These are phyloP conservation scores for Artemia franciscana DNA, from an alignment of 1,140 invertebrate genomes.

Conservation along the genomic window DNA sequence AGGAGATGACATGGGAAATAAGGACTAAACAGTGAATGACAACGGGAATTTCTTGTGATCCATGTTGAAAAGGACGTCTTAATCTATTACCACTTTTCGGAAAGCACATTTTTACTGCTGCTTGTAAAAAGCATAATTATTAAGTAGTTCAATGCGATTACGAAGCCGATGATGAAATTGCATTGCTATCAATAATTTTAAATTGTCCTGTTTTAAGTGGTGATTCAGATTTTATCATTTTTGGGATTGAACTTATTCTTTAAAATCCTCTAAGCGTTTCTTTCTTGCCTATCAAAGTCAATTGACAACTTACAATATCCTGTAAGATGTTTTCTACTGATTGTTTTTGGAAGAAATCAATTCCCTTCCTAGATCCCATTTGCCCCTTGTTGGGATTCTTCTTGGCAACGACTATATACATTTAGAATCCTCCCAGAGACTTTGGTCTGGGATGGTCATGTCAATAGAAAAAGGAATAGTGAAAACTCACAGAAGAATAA, in stretches of 20 bases:
- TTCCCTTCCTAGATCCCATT: conserved; percentile 32
- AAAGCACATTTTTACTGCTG: conserved; percentile 40
- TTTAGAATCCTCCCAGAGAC: conserved; percentile 34
- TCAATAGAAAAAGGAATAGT: conserved; percentile 29
- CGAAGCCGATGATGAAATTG: conserved; percentile 67
- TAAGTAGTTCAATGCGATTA: conserved; percentile 43
- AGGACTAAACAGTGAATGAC: conserved; percentile 35
- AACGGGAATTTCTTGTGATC: conserved; percentile 15
- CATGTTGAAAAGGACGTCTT: conserved; percentile 5
- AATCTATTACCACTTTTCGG: conserved; percentile 41
- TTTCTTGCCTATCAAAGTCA: conserved; percentile 4
- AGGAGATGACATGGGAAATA: conserved; percentile 38
- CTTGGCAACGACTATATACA: conserved; percentile 72
- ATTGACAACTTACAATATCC: conserved; percentile 18
- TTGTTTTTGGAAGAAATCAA: conserved; percentile 34
- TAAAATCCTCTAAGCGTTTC: conserved; percentile 34
- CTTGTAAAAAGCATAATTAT: conserved; percentile 35
- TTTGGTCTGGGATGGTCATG: conserved; percentile 38
- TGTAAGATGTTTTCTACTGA: conserved; percentile 48
- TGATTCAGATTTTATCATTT: conserved; percentile 79
- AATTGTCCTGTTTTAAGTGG: conserved; percentile 62
- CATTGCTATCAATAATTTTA: conserved; percentile 42
- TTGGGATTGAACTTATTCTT: conserved; percentile 54
- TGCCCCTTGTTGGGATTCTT: conserved; percentile 51
- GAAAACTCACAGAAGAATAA: conserved; percentile 32